Evolutionary conservation across 2,888 invertebrate species (phyloP).

Genomic region (Melangyna quadrimaculata): DNA sequence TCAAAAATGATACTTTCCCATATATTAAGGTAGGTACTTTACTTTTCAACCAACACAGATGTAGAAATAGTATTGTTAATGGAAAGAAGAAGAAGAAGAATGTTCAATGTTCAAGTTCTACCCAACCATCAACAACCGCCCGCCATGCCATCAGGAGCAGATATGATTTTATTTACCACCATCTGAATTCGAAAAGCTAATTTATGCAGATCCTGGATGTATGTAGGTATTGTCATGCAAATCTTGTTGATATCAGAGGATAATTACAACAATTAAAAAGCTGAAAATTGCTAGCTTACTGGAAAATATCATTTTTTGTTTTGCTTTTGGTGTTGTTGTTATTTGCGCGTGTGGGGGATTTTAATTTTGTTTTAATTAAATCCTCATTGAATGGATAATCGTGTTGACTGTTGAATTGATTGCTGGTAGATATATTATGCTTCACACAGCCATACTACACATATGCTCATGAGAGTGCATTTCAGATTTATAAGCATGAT

Average conservation of each 20-base stretch:
- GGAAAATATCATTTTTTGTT: slow-evolving; percentile 50
- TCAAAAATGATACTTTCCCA: slow-evolving; percentile 54
- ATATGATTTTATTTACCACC: background rate
- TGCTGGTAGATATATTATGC: background rate
- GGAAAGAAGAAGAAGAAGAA: background rate
- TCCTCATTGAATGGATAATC: slow-evolving; percentile 70
- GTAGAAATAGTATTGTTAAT: background rate
- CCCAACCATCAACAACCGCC: background rate
- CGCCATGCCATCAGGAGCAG: background rate
- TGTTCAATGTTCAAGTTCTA: background rate
- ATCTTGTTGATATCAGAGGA: slow-evolving; percentile 73
- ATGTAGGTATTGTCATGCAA: slow-evolving; percentile 72
- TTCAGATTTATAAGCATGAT: slow-evolving; percentile 40
- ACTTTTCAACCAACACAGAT: too few relatives aligned
- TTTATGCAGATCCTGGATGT: slow-evolving; percentile 67
- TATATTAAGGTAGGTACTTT: background rate
- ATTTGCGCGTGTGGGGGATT: slow-evolving; percentile 28
- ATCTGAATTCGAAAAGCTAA: slow-evolving; percentile 26
- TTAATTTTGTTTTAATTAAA: slow-evolving; percentile 47
- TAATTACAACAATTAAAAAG: slow-evolving; percentile 71
- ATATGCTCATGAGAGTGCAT: background rate
- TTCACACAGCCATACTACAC: background rate
- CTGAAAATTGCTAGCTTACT: slow-evolving; percentile 70
- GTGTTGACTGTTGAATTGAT: slow-evolving; percentile 41
- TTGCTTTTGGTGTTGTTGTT: background rate